Conservation (phyloP, 2,113 vertebrate species). For the Grammomys surdaster region DNA sequence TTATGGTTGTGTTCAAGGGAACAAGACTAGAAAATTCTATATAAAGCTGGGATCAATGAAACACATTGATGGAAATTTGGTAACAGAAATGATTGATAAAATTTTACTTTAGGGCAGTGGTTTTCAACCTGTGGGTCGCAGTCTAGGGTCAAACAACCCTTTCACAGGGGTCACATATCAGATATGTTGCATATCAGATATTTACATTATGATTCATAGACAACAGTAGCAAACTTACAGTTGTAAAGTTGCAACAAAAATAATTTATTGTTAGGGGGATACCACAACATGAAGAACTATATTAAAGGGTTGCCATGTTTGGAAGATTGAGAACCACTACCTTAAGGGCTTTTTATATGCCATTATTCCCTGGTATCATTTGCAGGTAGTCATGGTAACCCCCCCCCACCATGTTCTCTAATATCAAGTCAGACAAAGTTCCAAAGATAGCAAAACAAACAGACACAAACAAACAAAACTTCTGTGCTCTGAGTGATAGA, state of each 20-base stretch:
- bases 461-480: background rate
- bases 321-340: too few relatives aligned
- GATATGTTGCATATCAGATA: too few relatives aligned
- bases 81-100: background rate
- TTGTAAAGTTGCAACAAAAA: too few relatives aligned
- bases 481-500: background rate
- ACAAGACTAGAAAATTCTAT: conserved; percentile 13
- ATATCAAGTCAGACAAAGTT: background rate
- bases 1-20: background rate
- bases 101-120: background rate
- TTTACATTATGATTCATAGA: too few relatives aligned
- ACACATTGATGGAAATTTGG: background rate
- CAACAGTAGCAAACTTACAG: too few relatives aligned
- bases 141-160: background rate
- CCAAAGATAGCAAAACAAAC: background rate
- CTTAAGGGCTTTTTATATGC: background rate
- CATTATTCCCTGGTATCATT: background rate
- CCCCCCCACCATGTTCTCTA: background rate
- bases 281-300: too few relatives aligned
- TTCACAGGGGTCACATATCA: too few relatives aligned
- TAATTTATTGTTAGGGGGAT: too few relatives aligned
- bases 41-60: background rate
- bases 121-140: background rate
- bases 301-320: too few relatives aligned
- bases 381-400: background rate